Evolutionary conservation across 2,888 invertebrate genomes (phyloP).

Genomic region (Eristalis intricaria): DNA sequence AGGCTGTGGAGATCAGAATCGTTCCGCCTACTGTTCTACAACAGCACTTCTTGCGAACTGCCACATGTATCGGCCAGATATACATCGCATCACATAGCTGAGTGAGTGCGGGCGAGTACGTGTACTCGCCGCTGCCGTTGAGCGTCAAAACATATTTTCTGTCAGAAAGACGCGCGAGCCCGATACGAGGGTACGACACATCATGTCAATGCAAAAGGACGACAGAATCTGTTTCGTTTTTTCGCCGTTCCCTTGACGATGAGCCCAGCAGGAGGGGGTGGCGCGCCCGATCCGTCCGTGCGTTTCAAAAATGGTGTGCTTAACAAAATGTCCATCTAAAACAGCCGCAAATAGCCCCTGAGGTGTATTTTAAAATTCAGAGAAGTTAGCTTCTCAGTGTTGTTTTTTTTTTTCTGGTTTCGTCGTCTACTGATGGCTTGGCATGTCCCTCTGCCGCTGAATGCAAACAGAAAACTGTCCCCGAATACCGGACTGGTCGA

Average conservation of each 20-base stretch:
- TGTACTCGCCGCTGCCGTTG: not conserved
- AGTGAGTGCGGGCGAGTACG: not conserved
- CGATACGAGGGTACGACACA: slow-evolving; percentile 29
- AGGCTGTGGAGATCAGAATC: slow-evolving; percentile 1
- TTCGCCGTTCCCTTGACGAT: not conserved
- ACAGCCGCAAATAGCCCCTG: slow-evolving; percentile 56
- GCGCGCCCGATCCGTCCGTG: slow-evolving; percentile 2
- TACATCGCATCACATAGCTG: slow-evolving; percentile 11
- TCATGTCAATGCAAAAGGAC: slow-evolving; percentile 54
- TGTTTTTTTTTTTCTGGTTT: slow-evolving; percentile 10
- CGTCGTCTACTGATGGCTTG: not conserved
- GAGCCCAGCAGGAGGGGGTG: slow-evolving; percentile 16
- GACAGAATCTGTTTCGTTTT: slow-evolving; percentile 22
- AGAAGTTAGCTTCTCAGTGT: slow-evolving; percentile 40
- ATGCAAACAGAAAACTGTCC: not conserved
- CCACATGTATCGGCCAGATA: slow-evolving; percentile 50
- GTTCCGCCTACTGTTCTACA: slow-evolving; percentile 19
- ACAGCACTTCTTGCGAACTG: slow-evolving; percentile 38
- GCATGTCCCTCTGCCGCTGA: not conserved
- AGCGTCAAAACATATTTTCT: slow-evolving; percentile 49
- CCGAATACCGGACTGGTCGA: not conserved
- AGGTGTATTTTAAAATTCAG: slow-evolving; percentile 66
- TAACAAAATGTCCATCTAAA: slow-evolving; percentile 66
- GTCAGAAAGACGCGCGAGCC: slow-evolving; percentile 14
- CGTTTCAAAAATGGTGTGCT: slow-evolving; percentile 55